Evolutionary conservation across 2,888 invertebrate genomes (phyloP).

Genomic region (Lithophane ornitopus): DNA sequence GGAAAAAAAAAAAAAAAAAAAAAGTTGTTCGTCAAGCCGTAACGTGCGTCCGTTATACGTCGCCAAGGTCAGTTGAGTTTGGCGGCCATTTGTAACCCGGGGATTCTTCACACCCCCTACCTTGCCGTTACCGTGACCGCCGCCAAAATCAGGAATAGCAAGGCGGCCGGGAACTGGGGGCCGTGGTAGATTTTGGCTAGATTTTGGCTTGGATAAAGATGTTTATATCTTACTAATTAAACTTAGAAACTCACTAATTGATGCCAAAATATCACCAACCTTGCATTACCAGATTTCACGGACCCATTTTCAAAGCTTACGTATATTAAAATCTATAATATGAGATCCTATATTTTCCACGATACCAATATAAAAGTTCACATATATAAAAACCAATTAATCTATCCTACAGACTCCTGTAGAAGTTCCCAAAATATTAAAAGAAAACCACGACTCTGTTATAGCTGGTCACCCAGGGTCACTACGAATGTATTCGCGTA

Average conservation of each 20-base stretch:
- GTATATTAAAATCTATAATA: not conserved
- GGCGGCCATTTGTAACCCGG: no score
- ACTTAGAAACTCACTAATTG: not conserved
- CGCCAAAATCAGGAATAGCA: no score
- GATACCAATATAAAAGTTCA: conserved; percentile 12
- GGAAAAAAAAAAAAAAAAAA: no score
- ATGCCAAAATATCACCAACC: conserved; percentile 2
- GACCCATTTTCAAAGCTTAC: not conserved
- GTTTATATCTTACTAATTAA: conserved; percentile 11
- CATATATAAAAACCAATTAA: not conserved
- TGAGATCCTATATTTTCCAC: conserved; percentile 22
- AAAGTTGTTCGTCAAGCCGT: no score
- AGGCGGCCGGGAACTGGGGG: no score
- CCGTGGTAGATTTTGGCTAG: no score
- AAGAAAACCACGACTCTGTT: conserved; percentile 1
- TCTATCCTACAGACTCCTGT: not conserved
- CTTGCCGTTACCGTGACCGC: no score
- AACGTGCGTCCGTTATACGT: no score
- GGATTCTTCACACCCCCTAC: no score
- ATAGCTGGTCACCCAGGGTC: conserved; percentile 3
- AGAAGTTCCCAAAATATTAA: not conserved
- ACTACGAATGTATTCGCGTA: conserved; percentile 3
- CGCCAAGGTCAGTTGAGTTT: no score
- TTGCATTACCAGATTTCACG: conserved; percentile 14
- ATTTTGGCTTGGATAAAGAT: no score